These are phyloP conservation scores for Drosophila bifasciata DNA, from an alignment of 1,140 invertebrate genomes.

Conservation along the genomic window DNA sequence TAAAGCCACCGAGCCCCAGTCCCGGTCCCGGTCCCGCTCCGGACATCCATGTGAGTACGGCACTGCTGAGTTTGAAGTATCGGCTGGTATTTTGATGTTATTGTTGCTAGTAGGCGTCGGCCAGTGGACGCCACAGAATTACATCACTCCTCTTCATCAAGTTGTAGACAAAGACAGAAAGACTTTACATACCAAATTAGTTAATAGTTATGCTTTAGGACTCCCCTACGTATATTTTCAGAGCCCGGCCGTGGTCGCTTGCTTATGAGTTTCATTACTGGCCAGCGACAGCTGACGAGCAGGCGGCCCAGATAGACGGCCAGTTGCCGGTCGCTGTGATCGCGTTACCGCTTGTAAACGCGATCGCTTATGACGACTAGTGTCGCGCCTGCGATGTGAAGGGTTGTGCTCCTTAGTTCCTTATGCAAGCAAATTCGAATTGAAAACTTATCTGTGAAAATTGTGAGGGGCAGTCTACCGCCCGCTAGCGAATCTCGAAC, in stretches of 20 bases:
- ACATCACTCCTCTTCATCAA: slow-evolving; percentile 49
- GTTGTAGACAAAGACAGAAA: slow-evolving; percentile 73
- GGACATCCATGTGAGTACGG: slow-evolving; percentile 45
- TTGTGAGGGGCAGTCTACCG: neutral
- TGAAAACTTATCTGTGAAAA: slow-evolving; percentile 48
- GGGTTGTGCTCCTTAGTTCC: slow-evolving; percentile 32
- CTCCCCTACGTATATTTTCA: slow-evolving; percentile 63
- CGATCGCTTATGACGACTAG: slow-evolving; percentile 38
- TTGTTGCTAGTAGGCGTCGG: slow-evolving; percentile 65
- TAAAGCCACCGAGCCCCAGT: slow-evolving; percentile 20
- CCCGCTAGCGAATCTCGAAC: slow-evolving; percentile 26
- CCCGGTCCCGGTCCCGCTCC: slow-evolving; percentile 27
- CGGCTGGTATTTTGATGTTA: slow-evolving; percentile 51
- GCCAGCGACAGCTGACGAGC: slow-evolving; percentile 26
- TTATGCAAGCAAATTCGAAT: slow-evolving; percentile 48
- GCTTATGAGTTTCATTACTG: slow-evolving; percentile 67
- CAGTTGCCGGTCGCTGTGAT: slow-evolving; percentile 18
- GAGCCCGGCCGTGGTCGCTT: slow-evolving; percentile 51
- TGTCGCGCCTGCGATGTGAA: slow-evolving; percentile 50
- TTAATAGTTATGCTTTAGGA: slow-evolving; percentile 79
- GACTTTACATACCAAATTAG: slow-evolving; percentile 82
- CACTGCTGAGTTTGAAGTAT: slow-evolving; percentile 34
- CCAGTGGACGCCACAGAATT: slow-evolving; percentile 32
- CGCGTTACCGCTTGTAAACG: no score
- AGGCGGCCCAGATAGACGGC: slow-evolving; percentile 29